Conservation (phyloP, 2,797 vertebrate genomes). For the Paedocypris micromegethes region DNA sequence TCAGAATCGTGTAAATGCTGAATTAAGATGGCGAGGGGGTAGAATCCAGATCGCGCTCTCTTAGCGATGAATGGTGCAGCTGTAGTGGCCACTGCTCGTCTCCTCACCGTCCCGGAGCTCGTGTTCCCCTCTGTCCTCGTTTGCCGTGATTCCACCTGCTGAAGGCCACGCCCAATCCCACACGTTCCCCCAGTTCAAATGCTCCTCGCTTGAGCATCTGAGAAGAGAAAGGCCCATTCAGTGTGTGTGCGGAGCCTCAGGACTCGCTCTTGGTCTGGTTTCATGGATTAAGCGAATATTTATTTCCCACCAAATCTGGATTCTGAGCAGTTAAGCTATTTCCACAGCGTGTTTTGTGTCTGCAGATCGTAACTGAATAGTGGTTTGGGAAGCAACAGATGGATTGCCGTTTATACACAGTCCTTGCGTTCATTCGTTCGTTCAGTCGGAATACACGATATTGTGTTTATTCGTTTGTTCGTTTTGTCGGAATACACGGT, state of each 20-base stretch:
- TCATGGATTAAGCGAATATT: constrained; percentile 45
- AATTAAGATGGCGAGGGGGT: too few relatives aligned
- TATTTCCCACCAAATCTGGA: constrained; percentile 50
- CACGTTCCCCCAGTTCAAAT: constrained; percentile 18
- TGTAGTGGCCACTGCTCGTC: too few relatives aligned
- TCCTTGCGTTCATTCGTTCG: too few relatives aligned
- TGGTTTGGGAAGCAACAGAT: background rate
- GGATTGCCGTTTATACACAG: background rate
- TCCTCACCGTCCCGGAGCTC: background rate
- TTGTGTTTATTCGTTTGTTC: too few relatives aligned
- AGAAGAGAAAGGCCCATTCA: constrained; percentile 55
- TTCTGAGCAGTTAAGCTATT: constrained; percentile 47
- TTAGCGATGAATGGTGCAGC: too few relatives aligned
- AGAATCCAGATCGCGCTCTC: too few relatives aligned
- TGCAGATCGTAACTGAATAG: background rate
- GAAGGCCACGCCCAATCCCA: constrained; percentile 9
- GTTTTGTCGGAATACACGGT: background rate
- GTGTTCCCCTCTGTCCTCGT: constrained; percentile 20
- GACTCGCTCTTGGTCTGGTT: constrained; percentile 55
- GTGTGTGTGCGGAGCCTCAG: constrained; percentile 48
- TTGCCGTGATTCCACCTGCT: constrained; percentile 24
- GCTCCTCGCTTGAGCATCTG: constrained; percentile 29
- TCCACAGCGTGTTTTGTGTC: constrained; percentile 26
- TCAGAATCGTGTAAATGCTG: too few relatives aligned
- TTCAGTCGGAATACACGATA: too few relatives aligned